Evolutionary conservation across 2,888 invertebrate species (phyloP).

Genomic region (Agriopis aurantiaria): DNA sequence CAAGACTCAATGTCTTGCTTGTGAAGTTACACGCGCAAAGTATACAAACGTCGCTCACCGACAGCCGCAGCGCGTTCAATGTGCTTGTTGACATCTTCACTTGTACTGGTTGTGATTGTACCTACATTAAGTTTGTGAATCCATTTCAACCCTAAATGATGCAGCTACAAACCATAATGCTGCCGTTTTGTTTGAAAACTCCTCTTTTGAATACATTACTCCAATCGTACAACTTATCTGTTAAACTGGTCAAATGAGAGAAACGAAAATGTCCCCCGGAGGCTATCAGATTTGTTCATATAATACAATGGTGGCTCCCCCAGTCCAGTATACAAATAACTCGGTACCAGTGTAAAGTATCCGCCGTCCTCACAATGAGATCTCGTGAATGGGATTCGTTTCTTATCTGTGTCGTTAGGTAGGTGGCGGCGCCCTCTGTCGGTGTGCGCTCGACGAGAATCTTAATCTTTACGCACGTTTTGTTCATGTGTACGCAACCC

Average conservation of each 20-base stretch:
- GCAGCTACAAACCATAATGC: constrained; percentile 12
- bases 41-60: too few species aligned
- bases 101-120: background rate
- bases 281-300: background rate
- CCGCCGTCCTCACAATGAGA: constrained; percentile 26
- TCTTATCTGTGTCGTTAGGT: constrained; percentile 37
- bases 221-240: background rate
- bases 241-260: background rate
- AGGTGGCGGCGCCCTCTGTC: constrained; percentile 30
- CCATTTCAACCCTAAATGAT: constrained; percentile 12
- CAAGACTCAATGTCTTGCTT: too few species aligned
- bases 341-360: constrained; percentile 13
- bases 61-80: too few species aligned
- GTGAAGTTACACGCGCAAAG: too few species aligned
- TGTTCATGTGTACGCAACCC: constrained; percentile 38
- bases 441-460: constrained; percentile 18
- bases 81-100: too few species aligned
- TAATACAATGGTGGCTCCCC: background rate
- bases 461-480: constrained; percentile 45
- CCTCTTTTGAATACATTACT: constrained; percentile 24
- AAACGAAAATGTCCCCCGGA: background rate
- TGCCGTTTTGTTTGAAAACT: constrained; percentile 13
- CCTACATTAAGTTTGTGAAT: background rate
- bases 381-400: constrained; percentile 40
- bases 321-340: too few species aligned